Percentiles rank a stretch among this genome's conserved stretches.
Conservation (phyloP, 2,797 vertebrate species). For the Hybognathus amarus region DNA sequence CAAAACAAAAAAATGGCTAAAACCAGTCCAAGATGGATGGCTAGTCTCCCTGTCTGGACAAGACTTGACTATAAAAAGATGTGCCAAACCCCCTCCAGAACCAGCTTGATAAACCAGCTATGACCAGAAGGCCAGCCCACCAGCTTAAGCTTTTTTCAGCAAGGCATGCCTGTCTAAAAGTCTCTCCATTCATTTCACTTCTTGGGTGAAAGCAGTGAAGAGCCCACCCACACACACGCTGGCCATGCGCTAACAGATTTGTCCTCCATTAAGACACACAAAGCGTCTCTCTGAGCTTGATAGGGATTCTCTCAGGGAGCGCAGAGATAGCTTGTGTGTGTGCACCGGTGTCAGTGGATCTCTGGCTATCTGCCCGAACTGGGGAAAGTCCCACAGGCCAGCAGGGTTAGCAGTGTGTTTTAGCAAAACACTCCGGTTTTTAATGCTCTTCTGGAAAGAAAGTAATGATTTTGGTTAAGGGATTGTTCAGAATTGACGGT, state of each 20-base stretch:
- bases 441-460: conserved; percentile 75
- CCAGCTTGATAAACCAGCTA: neutral
- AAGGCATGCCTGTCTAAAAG: conserved; percentile 10
- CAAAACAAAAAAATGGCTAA: neutral
- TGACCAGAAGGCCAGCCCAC: neutral
- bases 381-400: conserved; percentile 89
- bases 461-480: neutral
- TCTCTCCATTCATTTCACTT: conserved; percentile 25
- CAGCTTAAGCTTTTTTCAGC: neutral
- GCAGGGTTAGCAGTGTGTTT: conserved; percentile 85
- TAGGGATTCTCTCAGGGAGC: conserved; percentile 30
- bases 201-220: neutral
- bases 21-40: neutral
- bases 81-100: neutral
- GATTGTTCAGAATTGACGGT: neutral
- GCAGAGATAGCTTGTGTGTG: conserved; percentile 85
- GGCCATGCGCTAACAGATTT: conserved; percentile 34
- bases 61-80: no score
- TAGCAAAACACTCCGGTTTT: conserved; percentile 63
- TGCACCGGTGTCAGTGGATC: conserved; percentile 91
- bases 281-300: conserved; percentile 21
- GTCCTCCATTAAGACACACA: conserved; percentile 32
- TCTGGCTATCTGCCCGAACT: conserved; percentile 93
- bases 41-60: neutral
- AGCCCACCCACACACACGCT: neutral